Conservation (phyloP, 2,888 invertebrate species). For the Altica lythri region DNA sequence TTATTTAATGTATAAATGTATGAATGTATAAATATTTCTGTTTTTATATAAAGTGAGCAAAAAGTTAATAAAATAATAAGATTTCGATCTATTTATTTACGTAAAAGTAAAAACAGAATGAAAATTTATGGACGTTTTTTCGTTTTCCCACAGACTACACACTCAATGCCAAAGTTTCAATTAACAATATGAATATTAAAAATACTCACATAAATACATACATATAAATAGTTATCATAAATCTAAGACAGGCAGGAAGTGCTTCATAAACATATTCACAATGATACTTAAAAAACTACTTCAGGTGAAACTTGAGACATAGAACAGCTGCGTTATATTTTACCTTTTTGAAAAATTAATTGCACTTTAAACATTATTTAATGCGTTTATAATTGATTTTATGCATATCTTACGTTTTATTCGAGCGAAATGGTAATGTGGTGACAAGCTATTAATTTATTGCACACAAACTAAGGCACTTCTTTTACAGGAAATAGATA, state of each 20-base stretch:
- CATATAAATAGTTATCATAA: slow-evolving; percentile 34
- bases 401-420: slow-evolving; percentile 24
- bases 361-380: slow-evolving; percentile 31
- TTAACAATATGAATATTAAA: slow-evolving; percentile 18
- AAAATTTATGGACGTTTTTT: no score
- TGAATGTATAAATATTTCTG: no score
- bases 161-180: slow-evolving; percentile 9
- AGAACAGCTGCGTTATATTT: slow-evolving; percentile 31
- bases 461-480: not conserved
- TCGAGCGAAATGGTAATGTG: slow-evolving; percentile 3
- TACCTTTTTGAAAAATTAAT: slow-evolving; percentile 36
- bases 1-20: no score
- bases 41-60: no score
- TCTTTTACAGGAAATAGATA: not conserved
- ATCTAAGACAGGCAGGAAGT: slow-evolving; percentile 41
- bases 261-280: slow-evolving; percentile 43
- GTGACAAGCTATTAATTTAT: slow-evolving; percentile 11
- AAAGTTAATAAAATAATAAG: no score
- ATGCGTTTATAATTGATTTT: slow-evolving; percentile 37
- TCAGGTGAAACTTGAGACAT: slow-evolving; percentile 42
- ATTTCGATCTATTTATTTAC: no score
- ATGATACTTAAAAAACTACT: slow-evolving; percentile 34
- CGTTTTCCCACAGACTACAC: slow-evolving; percentile 4
- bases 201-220: slow-evolving; percentile 13
- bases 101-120: no score